Base-by-base conservation (phyloP, 2,888 invertebrate genomes). In the Osmoderma eremita region DNA sequence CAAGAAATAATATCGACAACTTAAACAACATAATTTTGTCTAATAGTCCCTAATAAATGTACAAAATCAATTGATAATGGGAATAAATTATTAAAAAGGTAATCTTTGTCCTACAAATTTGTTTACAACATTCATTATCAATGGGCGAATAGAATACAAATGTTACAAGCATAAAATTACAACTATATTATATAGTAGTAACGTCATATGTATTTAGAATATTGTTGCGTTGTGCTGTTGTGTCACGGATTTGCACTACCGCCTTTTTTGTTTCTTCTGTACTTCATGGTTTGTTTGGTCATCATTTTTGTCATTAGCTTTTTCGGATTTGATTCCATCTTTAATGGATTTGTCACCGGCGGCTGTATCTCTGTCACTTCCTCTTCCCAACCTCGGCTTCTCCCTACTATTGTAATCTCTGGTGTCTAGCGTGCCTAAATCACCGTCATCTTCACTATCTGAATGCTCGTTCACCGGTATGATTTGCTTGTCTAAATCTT, bases 401-500 rank as follows among this genome's bases (percentile, higher is more conserved):
- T 93, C 92, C 69, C 91, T 85, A 54, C 84, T 80, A 69, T 83
- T 83, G 71, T 83, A 83, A 71, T 81, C 83, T 63, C 83, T 76
- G 80, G 86, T 88, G 79, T 91, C 91, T 66, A 90, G 84, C 0
- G 91, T 84, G 2, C 86, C 86, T 53, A 73, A 91, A 83, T 70
- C 90, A 1, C 91, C 92, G 81, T 98, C 98, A 79, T 97, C 97
- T 81, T 98, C 98, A 1, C 93, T 93, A 78, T 95, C 95, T 0
- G 93, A 93, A 77, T 94, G 92, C 79, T 98, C 98, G 77, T 96
- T 97, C 75, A 97, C 97, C 70, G 95, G 94, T 1, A 95, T 93
- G 77, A 99, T 94, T 72, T 97, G 88, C 79, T 97, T 97, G 80
- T 99, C 98, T 80, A 86, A 72, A 73, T 86, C 86, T 56, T 91